A percentile compares a stretch with the other conserved stretches of the same genome.
Conservation (phyloP, 1,140 invertebrate genomes). For the Micrasema minimum region DNA sequence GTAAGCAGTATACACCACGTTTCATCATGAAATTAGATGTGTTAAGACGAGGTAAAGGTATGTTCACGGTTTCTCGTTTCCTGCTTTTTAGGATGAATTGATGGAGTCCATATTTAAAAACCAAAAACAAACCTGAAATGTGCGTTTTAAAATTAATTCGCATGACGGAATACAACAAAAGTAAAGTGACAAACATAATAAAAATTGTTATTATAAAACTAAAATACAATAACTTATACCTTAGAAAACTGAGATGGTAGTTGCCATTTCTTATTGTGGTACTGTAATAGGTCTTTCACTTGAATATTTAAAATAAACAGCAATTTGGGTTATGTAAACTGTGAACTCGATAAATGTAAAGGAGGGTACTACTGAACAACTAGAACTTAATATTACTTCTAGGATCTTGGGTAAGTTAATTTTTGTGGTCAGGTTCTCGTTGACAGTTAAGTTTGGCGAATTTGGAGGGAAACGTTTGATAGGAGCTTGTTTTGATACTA, state of each 20-base stretch:
- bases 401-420: too few species aligned
- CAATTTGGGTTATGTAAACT: too few species aligned
- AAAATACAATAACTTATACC: too few species aligned
- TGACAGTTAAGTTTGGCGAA: too few species aligned
- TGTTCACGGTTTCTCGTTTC: conserved; percentile 17
- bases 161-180: background rate
- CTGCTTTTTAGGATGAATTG: conserved; percentile 10
- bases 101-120: conserved; percentile 48
- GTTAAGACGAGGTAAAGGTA: conserved; percentile 38
- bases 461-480: too few species aligned
- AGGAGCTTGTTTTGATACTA: too few species aligned
- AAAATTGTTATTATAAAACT: background rate
- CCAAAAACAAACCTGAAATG: conserved; percentile 47
- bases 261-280: background rate
- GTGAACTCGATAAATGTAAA: too few species aligned
- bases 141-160: background rate
- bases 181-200: background rate
- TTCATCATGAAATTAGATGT: conserved; percentile 37
- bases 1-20: conserved; percentile 45
- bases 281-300: too few species aligned
- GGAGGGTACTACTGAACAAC: too few species aligned
- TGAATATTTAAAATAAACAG: too few species aligned
- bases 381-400: too few species aligned
- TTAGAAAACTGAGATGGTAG: conserved; percentile 6
- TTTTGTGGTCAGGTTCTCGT: too few species aligned